These are phyloP conservation scores for Cochlearius cochlearius DNA, from an alignment of 2,113 vertebrate genomes.

Conservation along the genomic window DNA sequence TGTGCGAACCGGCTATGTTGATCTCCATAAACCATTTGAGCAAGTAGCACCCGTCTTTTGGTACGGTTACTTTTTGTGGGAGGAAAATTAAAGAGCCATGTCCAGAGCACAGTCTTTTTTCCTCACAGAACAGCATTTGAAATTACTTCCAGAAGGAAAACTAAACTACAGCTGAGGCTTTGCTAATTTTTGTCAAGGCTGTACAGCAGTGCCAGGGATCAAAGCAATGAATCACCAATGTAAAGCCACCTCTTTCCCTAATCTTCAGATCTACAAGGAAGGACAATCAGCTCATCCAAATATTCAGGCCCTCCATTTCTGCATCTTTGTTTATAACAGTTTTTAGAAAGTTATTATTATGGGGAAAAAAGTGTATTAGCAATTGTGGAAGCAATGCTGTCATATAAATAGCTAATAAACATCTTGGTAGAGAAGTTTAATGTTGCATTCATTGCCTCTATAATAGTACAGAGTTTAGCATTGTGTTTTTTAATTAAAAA, in stretches of 20 bases:
- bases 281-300: not conserved
- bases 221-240: not conserved
- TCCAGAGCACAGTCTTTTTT: not conserved
- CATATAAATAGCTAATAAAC: not conserved
- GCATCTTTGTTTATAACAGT: not conserved
- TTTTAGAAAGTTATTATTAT: not conserved
- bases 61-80: not conserved
- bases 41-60: not conserved
- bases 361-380: not conserved
- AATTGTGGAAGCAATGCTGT: not conserved
- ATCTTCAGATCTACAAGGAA: not conserved
- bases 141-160: not conserved
- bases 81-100: not conserved
- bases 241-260: not conserved
- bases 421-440: not conserved
- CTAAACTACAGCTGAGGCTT: not conserved
- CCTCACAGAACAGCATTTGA: not conserved
- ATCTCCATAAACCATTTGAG: not conserved
- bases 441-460: not conserved
- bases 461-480: not conserved
- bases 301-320: not conserved
- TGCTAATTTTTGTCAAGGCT: not conserved
- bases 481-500: constrained; percentile 17
- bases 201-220: not conserved
- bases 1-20: not conserved